These are phyloP conservation scores for Lasioglossum calceatum DNA, from an alignment of 2,888 invertebrate species.

Conservation along the genomic window DNA sequence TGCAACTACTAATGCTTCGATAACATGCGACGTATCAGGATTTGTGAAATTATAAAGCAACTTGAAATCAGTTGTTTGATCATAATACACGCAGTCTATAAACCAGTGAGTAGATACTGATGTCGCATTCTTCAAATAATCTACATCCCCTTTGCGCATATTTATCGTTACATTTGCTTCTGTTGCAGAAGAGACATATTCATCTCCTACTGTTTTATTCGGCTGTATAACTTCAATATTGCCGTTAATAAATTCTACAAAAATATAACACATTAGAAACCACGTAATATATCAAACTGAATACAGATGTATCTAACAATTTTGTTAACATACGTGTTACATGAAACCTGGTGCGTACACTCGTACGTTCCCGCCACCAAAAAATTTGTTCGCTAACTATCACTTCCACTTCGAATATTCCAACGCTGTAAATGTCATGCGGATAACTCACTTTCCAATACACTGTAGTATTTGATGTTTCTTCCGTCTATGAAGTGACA, in stretches of 20 bases:
- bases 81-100: slow-evolving; percentile 90
- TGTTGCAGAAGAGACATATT: slow-evolving; percentile 88
- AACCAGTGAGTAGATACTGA: slow-evolving; percentile 91
- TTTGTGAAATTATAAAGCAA: slow-evolving; percentile 88
- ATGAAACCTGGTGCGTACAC: slow-evolving; percentile 82
- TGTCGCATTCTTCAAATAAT: slow-evolving; percentile 87
- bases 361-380: slow-evolving; percentile 84
- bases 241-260: slow-evolving; percentile 89
- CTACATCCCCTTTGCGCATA: slow-evolving; percentile 87
- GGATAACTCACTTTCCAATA: slow-evolving; percentile 88
- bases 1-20: slow-evolving; percentile 90
- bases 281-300: not conserved
- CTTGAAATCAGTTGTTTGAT: slow-evolving; percentile 87
- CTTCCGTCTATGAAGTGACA: slow-evolving; percentile 46
- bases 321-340: slow-evolving; percentile 84
- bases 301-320: not conserved
- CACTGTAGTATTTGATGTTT: slow-evolving; percentile 85
- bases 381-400: slow-evolving; percentile 79
- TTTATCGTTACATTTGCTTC: slow-evolving; percentile 82
- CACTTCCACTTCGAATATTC: slow-evolving; percentile 87
- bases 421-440: slow-evolving; percentile 85
- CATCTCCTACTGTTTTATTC: slow-evolving; percentile 85
- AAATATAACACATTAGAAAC: not conserved
- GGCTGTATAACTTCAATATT: slow-evolving; percentile 88
- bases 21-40: slow-evolving; percentile 86